Base-by-base conservation (phyloP, 2,797 vertebrate species). In the Pipistrellus pipistrellus region DNA sequence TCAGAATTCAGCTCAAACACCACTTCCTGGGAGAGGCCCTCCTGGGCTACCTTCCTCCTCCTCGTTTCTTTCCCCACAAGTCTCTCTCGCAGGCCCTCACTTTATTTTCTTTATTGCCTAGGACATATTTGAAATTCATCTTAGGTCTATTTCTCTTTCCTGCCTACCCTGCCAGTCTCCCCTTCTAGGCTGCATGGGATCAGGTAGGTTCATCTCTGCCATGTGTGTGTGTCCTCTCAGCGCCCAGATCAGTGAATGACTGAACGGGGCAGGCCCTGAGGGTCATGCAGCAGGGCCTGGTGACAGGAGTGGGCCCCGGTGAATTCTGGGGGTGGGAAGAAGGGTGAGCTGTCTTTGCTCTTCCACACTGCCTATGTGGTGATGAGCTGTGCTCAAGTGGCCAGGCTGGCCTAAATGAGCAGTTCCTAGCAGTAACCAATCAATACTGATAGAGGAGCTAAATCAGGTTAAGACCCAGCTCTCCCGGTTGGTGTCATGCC, bases 401-500 rank as follows among this genome's bases (percentile, higher is more conserved):
- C 53, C 90, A 72, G 30, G 35, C 82, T 75, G 75, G 51, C 82
- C 94, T 72, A 41, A 88, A 84, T 8, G 71, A 92, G 51, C 62
- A 38, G 83, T n/a, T 91, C n/a, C 1, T 27, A 85, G 85, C 17
- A 62, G 73, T 55, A 44, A 82, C 80, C 80, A 85, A 91, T 96
- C 93, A 51, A 93, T 94, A 88, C 3, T 4, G 51, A 90, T 3
- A 83, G 77, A 66, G 48, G 69, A 95, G 77, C 81, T 91, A 90
- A 95, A 95, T 95, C 93, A 96, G 78, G 90, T 95, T 85, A 95
- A 87, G 91, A 83, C 53, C 57, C n/a, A n/a, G 64, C 80, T 89
- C 80, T 71, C 51, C 41, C 0, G n/a, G 59, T 25, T 12, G 23
- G 59, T 87, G 35, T 89, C 80, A 75, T 15, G 66, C 83, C 80